These are phyloP conservation scores for Listrodromus nycthemerus DNA, from an alignment of 2,888 invertebrate species.

Conservation along the genomic window DNA sequence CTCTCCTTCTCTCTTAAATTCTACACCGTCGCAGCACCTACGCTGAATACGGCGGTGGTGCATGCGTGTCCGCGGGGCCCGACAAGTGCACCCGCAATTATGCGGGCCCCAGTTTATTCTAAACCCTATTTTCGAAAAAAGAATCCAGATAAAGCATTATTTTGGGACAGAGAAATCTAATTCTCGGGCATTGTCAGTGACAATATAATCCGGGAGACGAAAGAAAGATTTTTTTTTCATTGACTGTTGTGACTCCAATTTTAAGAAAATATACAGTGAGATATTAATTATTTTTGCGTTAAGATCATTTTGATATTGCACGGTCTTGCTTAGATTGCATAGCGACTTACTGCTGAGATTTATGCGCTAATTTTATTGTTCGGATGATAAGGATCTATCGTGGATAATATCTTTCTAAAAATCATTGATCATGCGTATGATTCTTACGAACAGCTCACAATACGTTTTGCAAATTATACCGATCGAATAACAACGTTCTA, in stretches of 20 bases:
- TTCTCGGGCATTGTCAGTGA: not conserved
- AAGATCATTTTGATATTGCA: no score
- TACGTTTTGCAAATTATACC: no score
- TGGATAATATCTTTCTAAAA: no score
- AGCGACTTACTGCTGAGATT: no score
- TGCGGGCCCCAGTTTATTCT: not conserved
- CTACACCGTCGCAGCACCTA: not conserved
- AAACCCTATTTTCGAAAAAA: not conserved
- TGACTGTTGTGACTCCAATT: not conserved
- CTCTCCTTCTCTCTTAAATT: slow-evolving; percentile 19
- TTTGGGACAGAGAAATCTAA: no score
- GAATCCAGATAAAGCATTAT: not conserved
- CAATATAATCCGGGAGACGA: not conserved
- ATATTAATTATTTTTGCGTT: no score
- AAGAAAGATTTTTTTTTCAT: not conserved
- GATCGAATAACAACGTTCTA: no score
- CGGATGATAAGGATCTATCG: no score
- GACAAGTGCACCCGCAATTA: slow-evolving; percentile 17
- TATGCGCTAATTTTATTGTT: no score
- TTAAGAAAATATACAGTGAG: not conserved
- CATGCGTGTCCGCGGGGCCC: not conserved
- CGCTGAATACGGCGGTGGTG: not conserved
- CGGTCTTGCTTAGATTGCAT: no score
- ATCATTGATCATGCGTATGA: no score
- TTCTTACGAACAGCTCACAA: no score